A percentile compares a stretch with the other conserved stretches of the same genome.
phyloP scores from a whole-genome alignment of 2,888 invertebrate genomes.

The Troglohyphantes excavatus region DNA sequence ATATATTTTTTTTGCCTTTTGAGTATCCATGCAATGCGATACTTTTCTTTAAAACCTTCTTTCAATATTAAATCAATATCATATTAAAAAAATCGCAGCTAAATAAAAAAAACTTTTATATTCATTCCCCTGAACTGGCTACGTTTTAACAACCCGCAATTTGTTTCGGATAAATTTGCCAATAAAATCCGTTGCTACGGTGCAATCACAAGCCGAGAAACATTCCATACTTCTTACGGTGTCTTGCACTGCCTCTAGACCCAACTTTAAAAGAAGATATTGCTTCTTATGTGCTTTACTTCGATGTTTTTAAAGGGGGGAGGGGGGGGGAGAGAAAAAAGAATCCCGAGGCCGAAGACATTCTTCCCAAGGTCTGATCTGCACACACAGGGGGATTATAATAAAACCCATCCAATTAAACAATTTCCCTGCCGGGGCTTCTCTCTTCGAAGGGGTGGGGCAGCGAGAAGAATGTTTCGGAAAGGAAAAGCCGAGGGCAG shows the following conservation, averaged over 20 bases:
- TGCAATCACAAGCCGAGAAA: not conserved
- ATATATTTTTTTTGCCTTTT: too few species aligned
- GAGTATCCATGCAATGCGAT: too few species aligned
- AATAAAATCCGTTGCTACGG: not conserved
- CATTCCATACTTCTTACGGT: not conserved
- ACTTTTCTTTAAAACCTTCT: too few species aligned
- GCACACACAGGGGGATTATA: slow-evolving; percentile 10
- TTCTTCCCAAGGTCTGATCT: slow-evolving; percentile 29
- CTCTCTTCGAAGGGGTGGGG: slow-evolving; percentile 55
- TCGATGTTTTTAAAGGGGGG: not conserved
- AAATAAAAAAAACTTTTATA: too few species aligned
- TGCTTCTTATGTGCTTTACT: not conserved
- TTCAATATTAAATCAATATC: too few species aligned
- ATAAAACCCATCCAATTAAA: slow-evolving; percentile 73
- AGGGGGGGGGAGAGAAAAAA: not conserved
- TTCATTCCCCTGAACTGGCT: too few species aligned
- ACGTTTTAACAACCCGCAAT: too few species aligned
- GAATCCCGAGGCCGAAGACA: slow-evolving; percentile 7
- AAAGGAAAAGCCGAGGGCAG: slow-evolving; percentile 62
- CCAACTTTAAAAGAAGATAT: slow-evolving; percentile 2
- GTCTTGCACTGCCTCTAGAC: not conserved
- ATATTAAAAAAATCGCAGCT: too few species aligned
- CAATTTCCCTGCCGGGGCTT: slow-evolving; percentile 47
- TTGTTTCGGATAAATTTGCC: not conserved
- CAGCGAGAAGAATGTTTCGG: slow-evolving; percentile 58